Conservation (phyloP, 2,113 vertebrate genomes). For the Phalacrocorax pelagicus region DNA sequence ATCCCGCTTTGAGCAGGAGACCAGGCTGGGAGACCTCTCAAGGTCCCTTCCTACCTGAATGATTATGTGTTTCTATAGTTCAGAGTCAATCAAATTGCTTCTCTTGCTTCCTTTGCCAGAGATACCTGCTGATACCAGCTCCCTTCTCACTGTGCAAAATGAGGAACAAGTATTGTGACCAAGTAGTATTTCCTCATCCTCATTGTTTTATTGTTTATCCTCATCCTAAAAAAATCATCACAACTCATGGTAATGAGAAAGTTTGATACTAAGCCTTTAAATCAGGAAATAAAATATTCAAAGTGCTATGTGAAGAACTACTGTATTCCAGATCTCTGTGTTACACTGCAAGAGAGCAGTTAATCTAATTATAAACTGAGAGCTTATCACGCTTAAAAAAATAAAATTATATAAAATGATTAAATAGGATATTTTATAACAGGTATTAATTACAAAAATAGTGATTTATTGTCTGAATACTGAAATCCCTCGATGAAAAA, state of each 20-base stretch:
- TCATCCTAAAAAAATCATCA: neutral
- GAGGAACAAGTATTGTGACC: neutral
- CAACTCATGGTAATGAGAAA: neutral
- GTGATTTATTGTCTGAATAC: neutral
- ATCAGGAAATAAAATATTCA: neutral
- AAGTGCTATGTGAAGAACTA: neutral
- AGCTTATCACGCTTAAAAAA: neutral
- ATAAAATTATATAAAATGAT: neutral
- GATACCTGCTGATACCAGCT: neutral
- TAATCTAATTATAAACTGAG: neutral
- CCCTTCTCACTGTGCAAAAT: neutral
- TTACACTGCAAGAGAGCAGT: neutral
- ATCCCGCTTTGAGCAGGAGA: neutral
- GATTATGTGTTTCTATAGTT: neutral
- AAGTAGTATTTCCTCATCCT: neutral
- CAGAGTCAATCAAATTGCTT: neutral
- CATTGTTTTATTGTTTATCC: neutral
- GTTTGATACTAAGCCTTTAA: neutral
- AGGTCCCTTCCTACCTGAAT: neutral
- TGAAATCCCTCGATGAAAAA: neutral
- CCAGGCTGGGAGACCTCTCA: neutral
- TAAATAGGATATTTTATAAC: neutral
- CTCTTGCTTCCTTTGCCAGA: neutral
- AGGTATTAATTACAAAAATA: neutral
- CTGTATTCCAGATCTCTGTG: neutral